phyloP scores from a whole-genome alignment of 2,888 invertebrate species.

The Calephelis perditalis region DNA sequence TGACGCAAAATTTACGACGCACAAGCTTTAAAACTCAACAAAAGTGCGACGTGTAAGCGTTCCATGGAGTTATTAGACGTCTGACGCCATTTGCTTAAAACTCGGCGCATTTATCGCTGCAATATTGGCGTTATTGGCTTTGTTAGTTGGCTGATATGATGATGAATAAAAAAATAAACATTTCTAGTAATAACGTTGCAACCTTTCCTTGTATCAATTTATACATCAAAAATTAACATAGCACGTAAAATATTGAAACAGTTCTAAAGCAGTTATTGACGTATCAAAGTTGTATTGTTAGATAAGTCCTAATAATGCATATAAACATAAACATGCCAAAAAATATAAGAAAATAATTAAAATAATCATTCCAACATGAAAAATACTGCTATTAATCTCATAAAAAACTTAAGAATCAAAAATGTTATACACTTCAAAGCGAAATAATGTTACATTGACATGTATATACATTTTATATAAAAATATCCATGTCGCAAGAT shows the following conservation, averaged over 20 bases:
- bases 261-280: background rate
- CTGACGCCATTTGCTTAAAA: too few species aligned
- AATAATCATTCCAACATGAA: constrained; percentile 8
- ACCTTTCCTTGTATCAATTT: too few species aligned
- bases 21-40: too few species aligned
- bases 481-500: constrained; percentile 51
- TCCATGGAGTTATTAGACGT: too few species aligned
- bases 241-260: background rate
- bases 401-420: constrained; percentile 6
- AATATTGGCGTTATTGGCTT: too few species aligned
- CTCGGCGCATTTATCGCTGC: too few species aligned
- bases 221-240: background rate
- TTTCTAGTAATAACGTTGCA: too few species aligned
- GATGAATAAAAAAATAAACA: too few species aligned
- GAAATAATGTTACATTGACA: constrained; percentile 16
- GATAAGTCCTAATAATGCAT: background rate
- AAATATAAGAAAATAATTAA: background rate
- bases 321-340: constrained; percentile 8
- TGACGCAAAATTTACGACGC: too few species aligned
- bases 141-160: too few species aligned
- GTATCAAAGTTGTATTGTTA: background rate
- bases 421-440: constrained; percentile 16
- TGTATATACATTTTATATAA: constrained; percentile 34
- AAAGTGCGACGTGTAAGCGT: too few species aligned
- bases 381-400: background rate